Evolutionary conservation across 1,140 invertebrate genomes (phyloP).

Genomic region (Drosophila setifemur): DNA sequence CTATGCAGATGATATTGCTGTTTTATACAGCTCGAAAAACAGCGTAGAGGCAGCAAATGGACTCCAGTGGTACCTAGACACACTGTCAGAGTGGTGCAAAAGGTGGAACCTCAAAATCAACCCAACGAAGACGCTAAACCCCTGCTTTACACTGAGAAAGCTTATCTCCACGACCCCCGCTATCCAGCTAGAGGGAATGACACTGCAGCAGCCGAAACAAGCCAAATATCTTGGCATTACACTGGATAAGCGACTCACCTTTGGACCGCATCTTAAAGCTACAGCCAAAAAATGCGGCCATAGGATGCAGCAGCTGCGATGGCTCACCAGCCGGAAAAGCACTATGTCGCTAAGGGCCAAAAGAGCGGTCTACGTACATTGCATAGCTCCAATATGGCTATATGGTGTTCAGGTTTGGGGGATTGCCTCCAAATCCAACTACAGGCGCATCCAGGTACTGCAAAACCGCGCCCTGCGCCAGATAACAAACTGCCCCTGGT

Average conservation of each 20-base stretch:
- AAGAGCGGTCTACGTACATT: background rate
- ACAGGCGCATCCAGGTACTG: no score
- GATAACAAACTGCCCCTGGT: constrained; percentile 1
- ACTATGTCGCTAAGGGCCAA: background rate
- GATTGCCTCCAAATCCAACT: background rate
- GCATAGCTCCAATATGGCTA: background rate
- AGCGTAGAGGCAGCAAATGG: background rate
- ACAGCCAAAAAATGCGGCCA: background rate
- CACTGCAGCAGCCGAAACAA: background rate
- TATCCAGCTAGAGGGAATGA: background rate
- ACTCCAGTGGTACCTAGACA: background rate
- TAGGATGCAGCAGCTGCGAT: background rate
- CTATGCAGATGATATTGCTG: background rate
- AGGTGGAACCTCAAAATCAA: background rate
- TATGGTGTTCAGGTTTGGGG: constrained; percentile 3
- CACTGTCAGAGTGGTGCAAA: background rate
- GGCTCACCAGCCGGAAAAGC: background rate
- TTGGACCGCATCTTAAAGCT: background rate
- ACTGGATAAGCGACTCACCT: background rate
- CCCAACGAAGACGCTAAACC: background rate
- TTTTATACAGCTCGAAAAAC: background rate
- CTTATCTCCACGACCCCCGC: background rate
- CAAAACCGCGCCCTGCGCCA: no score
- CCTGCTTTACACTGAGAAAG: background rate
- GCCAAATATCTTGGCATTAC: background rate